Conservation (phyloP, 2,113 vertebrate species). For the Perca fluviatilis region DNA sequence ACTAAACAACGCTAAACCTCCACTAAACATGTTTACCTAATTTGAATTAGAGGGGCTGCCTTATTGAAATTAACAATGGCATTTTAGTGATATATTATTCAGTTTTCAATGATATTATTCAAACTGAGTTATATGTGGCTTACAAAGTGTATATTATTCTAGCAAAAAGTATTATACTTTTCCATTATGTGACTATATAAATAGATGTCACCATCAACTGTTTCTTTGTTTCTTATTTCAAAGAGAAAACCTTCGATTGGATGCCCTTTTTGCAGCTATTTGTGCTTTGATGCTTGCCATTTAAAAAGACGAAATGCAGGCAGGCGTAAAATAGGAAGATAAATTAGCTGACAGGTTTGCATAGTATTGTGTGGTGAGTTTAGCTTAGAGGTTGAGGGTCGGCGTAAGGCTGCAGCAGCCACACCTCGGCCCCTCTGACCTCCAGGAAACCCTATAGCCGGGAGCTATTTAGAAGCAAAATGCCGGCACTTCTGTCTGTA, state of each 20-base stretch:
- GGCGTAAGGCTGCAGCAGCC: constrained; percentile 55
- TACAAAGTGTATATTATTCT: neutral
- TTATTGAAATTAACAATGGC: neutral
- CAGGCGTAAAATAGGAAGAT: constrained; percentile 46
- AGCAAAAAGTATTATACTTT: neutral
- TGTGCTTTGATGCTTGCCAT: constrained; percentile 5
- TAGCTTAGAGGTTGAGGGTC: constrained; percentile 72
- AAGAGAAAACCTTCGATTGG: neutral
- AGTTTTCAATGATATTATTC: neutral
- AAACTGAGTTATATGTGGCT: neutral
- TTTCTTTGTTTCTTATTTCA: neutral
- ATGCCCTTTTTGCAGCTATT: neutral
- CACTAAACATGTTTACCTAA: neutral
- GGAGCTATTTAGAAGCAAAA: constrained; percentile 71
- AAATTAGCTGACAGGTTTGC: constrained; percentile 72
- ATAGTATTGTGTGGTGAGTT: constrained; percentile 72
- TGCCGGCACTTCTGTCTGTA: constrained; percentile 59
- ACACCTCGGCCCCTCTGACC: constrained; percentile 70
- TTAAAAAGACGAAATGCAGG: neutral
- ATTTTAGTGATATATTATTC: neutral
- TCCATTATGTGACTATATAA: neutral
- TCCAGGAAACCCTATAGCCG: constrained; percentile 64
- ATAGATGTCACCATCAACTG: neutral
- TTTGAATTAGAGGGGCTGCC: neutral
- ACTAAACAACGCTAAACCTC: neutral